Base-by-base conservation (phyloP, 2,797 vertebrate genomes). In the Loris lydekkerianus region DNA sequence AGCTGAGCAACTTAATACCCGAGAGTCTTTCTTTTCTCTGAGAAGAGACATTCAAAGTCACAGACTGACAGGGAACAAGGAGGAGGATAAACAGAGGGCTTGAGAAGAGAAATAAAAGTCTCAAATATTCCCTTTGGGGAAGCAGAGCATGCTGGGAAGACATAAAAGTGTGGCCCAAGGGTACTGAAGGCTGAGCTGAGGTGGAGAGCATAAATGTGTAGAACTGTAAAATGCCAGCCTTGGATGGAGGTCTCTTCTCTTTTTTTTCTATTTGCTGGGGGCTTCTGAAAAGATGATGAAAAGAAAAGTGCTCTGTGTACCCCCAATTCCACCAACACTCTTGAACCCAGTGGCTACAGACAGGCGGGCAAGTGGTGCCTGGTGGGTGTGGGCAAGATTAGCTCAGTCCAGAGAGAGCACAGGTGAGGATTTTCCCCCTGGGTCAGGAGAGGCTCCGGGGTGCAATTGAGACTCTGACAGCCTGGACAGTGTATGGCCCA, bases 141-240 rank as follows among this genome's bases (percentile, higher is more conserved):
- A 94, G 83, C 72, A 97, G 60, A 93, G 86, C 86, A 94, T 81
- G 82, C 91, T 92, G 93, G 95, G 91, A 97, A 97, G 94, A 92
- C 78, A 84, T 43, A 58, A 86, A 96, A 89, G 27, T 86, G 18
- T 91, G 93, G 77, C 40, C 78, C 78, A 85, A 83, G 92, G 73
- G 82, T 96, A 85, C 69, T 53, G 83, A 88, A 72, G 69, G 86
- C 3, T 29, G 87, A 89, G 76, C 14, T 49, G 67, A 87, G 91
- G 65, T 92, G 69, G 81, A 94, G 83, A 78, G 58, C 53, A 49
- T 75, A 93, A 90, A 93, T 7, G 56, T 23, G 2, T 10, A 20
- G 3, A 73, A 67, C 18, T 85, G 7, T 86, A 82, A 93, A 97
- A 88, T 11, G 46, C 2, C 77, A 61, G 53, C 37, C 56, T 0